Conservation (phyloP, 2,113 vertebrate species). For the Gila orcuttii region DNA sequence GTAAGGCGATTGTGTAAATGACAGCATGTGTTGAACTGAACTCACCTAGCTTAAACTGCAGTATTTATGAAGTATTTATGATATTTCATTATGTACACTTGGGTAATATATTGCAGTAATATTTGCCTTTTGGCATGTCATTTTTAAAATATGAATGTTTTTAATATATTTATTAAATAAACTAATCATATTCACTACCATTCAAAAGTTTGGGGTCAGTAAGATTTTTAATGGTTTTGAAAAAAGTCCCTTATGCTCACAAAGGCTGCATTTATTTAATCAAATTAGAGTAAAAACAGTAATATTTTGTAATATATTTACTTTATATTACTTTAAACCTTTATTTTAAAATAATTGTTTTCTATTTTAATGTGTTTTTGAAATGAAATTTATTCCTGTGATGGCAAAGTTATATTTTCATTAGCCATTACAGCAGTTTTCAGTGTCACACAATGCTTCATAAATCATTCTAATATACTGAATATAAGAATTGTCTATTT, state of each 20-base stretch:
- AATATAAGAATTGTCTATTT: too few species aligned
- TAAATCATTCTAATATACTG: too few species aligned
- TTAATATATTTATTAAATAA: not conserved
- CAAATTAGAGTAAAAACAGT: not conserved
- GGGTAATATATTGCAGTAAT: not conserved
- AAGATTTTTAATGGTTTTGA: too few species aligned
- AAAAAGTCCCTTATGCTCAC: too few species aligned
- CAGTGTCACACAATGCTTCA: too few species aligned
- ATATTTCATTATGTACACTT: not conserved
- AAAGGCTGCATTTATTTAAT: not conserved
- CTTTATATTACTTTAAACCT: too few species aligned
- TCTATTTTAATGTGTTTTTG: not conserved
- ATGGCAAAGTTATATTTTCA: not conserved
- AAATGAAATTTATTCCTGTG: not conserved
- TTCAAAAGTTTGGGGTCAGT: not conserved
- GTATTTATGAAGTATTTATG: not conserved
- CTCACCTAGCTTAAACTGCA: not conserved
- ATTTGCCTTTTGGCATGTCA: not conserved
- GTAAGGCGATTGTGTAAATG: not conserved
- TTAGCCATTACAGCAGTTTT: too few species aligned
- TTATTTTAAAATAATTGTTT: not conserved
- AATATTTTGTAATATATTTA: not conserved
- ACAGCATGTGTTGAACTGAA: conserved; percentile 13
- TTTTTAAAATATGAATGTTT: not conserved
- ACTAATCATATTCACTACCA: not conserved